Conservation (phyloP, 1,140 invertebrate genomes). For the Aradophagus sp. region DNA sequence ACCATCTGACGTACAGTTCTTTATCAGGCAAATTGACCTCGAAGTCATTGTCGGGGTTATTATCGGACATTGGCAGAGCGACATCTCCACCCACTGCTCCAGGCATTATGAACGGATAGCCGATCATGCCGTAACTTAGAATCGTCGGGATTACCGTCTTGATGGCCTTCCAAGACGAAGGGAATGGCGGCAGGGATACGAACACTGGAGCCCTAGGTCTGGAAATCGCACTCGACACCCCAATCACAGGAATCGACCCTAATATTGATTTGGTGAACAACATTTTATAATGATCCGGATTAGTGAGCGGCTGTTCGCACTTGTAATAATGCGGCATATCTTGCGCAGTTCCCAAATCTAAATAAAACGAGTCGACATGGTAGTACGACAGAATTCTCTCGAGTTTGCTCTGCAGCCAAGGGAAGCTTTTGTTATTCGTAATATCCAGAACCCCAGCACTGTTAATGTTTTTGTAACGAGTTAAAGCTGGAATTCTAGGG, state of each 20-base stretch:
- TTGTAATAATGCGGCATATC: conserved; percentile 91
- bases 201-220: conserved; percentile 90
- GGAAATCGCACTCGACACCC: conserved; percentile 86
- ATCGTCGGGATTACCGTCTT: conserved; percentile 89
- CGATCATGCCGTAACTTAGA: conserved; percentile 88
- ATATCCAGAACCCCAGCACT: conserved; percentile 89
- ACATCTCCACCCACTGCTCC: conserved; percentile 94
- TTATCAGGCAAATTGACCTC: conserved; percentile 82
- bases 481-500: conserved; percentile 83
- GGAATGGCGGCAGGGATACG: conserved; percentile 88
- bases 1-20: conserved; percentile 94
- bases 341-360: conserved; percentile 91
- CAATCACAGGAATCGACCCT: conserved; percentile 81
- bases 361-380: conserved; percentile 90
- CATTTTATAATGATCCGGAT: conserved; percentile 88
- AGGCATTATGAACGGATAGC: conserved; percentile 93
- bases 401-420: conserved; percentile 87
- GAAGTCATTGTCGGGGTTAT: conserved; percentile 75
- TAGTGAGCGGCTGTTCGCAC: conserved; percentile 81
- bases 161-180: conserved; percentile 92
- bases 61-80: conserved; percentile 76
- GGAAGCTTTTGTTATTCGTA: conserved; percentile 84
- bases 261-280: conserved; percentile 81
- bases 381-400: conserved; percentile 82
- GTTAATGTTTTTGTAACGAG: conserved; percentile 83